Base-by-base conservation (phyloP, 2,113 vertebrate genomes). In the Hippocampus abdominalis region DNA sequence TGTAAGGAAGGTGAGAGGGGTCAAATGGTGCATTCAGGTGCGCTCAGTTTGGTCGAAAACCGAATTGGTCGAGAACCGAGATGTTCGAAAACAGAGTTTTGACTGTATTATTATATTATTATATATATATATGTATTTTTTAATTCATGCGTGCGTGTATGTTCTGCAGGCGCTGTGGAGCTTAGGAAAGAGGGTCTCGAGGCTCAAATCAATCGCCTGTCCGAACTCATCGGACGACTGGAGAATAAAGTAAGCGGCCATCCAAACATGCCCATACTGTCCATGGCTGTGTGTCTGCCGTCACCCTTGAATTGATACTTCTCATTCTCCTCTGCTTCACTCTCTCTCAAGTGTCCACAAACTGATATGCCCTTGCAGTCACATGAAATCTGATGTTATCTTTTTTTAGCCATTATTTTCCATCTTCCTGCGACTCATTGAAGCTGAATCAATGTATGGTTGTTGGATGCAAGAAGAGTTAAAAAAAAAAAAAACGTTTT, bases 221-320 rank as follows among this genome's bases (percentile, higher is more conserved):
- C 97, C 0, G 94, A 97, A 71, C 91, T 98, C 32, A 96, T 99
- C 1, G 93, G 95, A 78, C 93, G 94, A 69, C 92, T 99, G 90
- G 97, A 98, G 90, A 96, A 92, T 85, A 98, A 98, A 95, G 97
- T 98, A 75, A 48, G 42, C 64, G 59, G 3, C 25, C 42, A 57
- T n/a, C 48, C 27, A 51, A 36, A 54, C 32, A 39, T 36, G 20
- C 51, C 16, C 29, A 53, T 3, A 25, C 6, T 23, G 32, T 9
- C 15, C 27, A 13, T 29, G 46, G 20, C 18, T 67, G 10, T 53
- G 29, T 54, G 64, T 44, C n/a, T 25, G 40, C n/a, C n/a, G n/a
- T 64, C 40, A 63, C 6, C 39, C 12, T 42, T 10, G 23, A 15
- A 64, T 13, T 42, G 36, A 64, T 64, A 42, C 62, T 23, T n/a